Evolutionary conservation across 2,888 invertebrate species (phyloP).

Genomic region (Crematogaster levior): DNA sequence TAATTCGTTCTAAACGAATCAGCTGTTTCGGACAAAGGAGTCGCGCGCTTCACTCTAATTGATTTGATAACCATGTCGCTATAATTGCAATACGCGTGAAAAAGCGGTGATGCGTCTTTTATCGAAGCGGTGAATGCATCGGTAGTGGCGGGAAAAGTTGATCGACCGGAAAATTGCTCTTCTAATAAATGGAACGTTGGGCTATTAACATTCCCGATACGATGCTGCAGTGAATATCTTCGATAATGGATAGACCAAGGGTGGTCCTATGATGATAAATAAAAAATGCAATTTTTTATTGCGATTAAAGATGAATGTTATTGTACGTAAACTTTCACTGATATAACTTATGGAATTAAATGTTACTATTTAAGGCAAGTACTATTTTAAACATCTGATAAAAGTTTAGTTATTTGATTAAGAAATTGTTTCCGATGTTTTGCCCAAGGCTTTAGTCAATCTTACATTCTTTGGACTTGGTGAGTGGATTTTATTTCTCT

Average conservation of each 20-base stretch:
- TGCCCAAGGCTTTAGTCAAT: too few relatives aligned
- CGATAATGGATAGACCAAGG: conserved; percentile 27
- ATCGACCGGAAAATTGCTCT: conserved; percentile 63
- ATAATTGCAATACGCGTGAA: conserved; percentile 60
- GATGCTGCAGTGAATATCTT: conserved; percentile 24
- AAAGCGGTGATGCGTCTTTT: conserved; percentile 60
- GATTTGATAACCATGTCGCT: conserved; percentile 68
- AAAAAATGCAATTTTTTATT: conserved; percentile 7
- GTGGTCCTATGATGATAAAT: conserved; percentile 9
- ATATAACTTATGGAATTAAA: neutral
- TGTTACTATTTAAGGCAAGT: neutral
- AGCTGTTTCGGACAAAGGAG: conserved; percentile 74
- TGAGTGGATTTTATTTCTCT: too few relatives aligned
- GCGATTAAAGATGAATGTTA: neutral
- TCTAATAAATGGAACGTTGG: conserved; percentile 29
- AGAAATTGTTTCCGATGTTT: neutral
- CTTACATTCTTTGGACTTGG: too few relatives aligned
- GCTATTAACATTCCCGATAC: conserved; percentile 35
- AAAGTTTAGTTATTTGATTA: neutral
- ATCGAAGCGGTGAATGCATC: conserved; percentile 49
- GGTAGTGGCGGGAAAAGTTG: conserved; percentile 47
- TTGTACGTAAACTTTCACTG: neutral
- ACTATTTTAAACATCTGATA: neutral
- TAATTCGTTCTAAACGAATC: conserved; percentile 70
- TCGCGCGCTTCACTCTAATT: conserved; percentile 68